A percentile compares a stretch with the other conserved stretches of the same genome.
phyloP scores from a whole-genome alignment of 2,113 vertebrate species.

The Neopipo cinnamomea region DNA sequence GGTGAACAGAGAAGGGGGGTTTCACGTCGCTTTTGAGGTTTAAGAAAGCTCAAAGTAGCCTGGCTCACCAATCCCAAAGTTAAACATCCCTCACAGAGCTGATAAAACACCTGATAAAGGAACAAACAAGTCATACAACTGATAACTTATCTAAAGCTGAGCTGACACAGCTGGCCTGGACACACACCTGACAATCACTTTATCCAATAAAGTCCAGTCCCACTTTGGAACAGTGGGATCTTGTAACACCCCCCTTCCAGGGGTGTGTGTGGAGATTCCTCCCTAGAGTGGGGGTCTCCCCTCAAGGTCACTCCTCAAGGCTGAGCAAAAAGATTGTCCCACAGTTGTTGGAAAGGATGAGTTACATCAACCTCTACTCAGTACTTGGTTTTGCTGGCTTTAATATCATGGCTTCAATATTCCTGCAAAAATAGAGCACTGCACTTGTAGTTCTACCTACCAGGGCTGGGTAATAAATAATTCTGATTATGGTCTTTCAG shows the following conservation, averaged over 20 bases:
- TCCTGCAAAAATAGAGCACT: neutral
- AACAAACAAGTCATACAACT: neutral
- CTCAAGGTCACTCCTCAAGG: neutral
- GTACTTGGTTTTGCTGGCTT: neutral
- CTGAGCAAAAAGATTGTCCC: neutral
- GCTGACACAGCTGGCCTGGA: neutral
- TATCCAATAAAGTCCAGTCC: neutral
- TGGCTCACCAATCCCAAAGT: neutral
- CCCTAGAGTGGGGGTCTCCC: neutral
- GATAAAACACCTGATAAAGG: neutral
- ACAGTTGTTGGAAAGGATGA: neutral
- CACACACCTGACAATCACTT: neutral
- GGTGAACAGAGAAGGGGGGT: neutral
- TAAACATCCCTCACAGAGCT: neutral
- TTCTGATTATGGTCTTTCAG: neutral
- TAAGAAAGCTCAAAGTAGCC: neutral
- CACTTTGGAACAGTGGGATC: neutral
- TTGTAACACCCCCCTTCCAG: rapidly evolving
- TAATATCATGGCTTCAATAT: rapidly evolving
- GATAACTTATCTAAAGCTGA: neutral
- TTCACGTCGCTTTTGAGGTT: neutral
- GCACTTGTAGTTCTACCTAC: neutral
- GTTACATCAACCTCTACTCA: too few relatives aligned
- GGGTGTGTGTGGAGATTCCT: neutral
- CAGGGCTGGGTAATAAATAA: rapidly evolving